A percentile compares a stretch with the other conserved stretches of the same genome.
Evolutionary conservation across 2,888 invertebrate species (phyloP).

Genomic region (Agrochola macilenta): DNA sequence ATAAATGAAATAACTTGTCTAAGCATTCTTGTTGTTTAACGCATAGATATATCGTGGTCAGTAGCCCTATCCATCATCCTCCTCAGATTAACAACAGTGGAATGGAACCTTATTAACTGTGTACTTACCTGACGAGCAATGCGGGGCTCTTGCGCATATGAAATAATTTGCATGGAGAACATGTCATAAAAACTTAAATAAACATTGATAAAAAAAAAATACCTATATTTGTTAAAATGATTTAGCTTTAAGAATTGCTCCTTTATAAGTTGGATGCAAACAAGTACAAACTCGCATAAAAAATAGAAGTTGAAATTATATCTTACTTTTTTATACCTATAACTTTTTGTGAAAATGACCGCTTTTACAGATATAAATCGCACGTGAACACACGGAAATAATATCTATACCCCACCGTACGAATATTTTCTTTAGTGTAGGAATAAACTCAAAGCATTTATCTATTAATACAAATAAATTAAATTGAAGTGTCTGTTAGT

Average conservation of each 20-base stretch:
- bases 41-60: slow-evolving; percentile 43
- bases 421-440: neutral
- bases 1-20: slow-evolving; percentile 37
- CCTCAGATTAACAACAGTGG: slow-evolving; percentile 16
- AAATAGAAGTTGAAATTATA: too few relatives aligned
- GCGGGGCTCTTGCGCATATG: neutral
- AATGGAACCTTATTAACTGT: slow-evolving; percentile 37
- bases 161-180: neutral
- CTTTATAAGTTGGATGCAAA: too few relatives aligned
- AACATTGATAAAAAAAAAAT: neutral
- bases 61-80: slow-evolving; percentile 49
- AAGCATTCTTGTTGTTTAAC: slow-evolving; percentile 31
- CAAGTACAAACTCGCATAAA: too few relatives aligned
- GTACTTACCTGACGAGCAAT: slow-evolving; percentile 17
- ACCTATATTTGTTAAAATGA: neutral
- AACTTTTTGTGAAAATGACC: too few relatives aligned
- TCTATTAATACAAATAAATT: too few relatives aligned
- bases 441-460: neutral
- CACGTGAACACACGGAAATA: neutral
- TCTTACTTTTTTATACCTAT: too few relatives aligned
- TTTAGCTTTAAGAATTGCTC: neutral
- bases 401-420: neutral
- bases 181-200: neutral
- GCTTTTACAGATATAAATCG: neutral
- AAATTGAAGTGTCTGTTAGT: too few relatives aligned